Evolutionary conservation across 2,113 vertebrate genomes (phyloP).

Genomic region (Dasyurus viverrinus): DNA sequence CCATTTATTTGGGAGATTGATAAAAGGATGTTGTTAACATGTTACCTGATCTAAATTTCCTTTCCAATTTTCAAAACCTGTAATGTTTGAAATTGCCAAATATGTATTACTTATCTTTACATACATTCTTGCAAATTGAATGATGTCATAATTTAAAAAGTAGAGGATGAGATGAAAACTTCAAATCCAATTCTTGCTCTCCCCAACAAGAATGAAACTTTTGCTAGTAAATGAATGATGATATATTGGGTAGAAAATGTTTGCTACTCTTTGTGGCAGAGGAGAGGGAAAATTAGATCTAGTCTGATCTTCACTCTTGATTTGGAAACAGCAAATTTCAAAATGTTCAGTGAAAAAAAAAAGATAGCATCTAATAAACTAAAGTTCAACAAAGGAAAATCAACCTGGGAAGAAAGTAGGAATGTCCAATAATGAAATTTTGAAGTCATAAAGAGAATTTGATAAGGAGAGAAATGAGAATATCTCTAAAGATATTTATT

Average conservation of each 20-base stretch:
- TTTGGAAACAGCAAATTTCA: not conserved
- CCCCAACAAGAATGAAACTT: not conserved
- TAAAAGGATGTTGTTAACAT: conserved; percentile 62
- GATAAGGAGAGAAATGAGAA: not conserved
- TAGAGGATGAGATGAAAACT: not conserved
- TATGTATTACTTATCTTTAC: not conserved
- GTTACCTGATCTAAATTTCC: conserved; percentile 54
- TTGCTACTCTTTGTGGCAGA: not conserved
- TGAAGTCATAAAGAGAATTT: not conserved
- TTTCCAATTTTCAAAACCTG: conserved; percentile 52
- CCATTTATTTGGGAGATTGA: conserved; percentile 53
- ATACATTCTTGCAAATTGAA: not conserved
- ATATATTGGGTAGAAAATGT: not conserved
- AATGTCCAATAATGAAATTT: not conserved
- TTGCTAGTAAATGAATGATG: not conserved
- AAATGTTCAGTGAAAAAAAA: not conserved
- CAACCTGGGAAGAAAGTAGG: not conserved
- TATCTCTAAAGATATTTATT: not conserved
- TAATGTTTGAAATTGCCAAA: conserved; percentile 51
- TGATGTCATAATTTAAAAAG: not conserved
- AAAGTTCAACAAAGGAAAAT: not conserved
- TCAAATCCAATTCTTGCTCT: not conserved
- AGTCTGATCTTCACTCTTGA: not conserved
- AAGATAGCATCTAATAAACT: not conserved
- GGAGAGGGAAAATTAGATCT: not conserved